Conservation (phyloP, 2,797 vertebrate genomes). For the Eidolon dupreanum region DNA sequence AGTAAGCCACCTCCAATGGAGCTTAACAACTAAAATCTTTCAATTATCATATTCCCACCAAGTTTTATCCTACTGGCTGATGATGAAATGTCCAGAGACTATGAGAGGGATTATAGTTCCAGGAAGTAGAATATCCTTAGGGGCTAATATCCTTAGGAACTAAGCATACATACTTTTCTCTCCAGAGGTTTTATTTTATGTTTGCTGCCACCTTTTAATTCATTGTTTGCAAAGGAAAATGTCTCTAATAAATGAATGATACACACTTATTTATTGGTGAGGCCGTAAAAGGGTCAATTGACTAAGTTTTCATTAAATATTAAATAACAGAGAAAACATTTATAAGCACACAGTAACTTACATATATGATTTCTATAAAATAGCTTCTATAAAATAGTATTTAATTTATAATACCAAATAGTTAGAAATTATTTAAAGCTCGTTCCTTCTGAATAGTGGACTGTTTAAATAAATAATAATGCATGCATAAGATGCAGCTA, state of each 20-base stretch:
- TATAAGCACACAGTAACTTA: not conserved
- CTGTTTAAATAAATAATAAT: not conserved
- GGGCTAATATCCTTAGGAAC: not conserved
- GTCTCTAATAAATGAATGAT: not conserved
- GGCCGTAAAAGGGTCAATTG: not conserved
- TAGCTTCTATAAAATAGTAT: not conserved
- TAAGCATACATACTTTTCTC: not conserved
- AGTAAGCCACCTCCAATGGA: not conserved
- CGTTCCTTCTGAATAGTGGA: not conserved
- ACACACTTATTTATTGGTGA: not conserved
- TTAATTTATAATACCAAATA: not conserved
- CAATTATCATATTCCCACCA: not conserved
- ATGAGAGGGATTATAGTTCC: not conserved
- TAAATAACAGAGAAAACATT: constrained; percentile 12
- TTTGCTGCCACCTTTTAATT: constrained; percentile 14
- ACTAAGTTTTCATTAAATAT: not conserved
- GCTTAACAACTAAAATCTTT: not conserved
- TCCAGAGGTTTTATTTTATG: not conserved
- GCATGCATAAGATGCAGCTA: not conserved
- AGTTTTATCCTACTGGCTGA: not conserved
- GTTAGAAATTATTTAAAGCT: not conserved
- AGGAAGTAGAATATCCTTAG: not conserved
- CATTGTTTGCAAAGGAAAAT: not conserved
- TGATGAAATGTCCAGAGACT: not conserved
- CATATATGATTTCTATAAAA: not conserved